Evolutionary conservation across 2,113 vertebrate genomes (phyloP).

Genomic region (Acanthisitta chloris): DNA sequence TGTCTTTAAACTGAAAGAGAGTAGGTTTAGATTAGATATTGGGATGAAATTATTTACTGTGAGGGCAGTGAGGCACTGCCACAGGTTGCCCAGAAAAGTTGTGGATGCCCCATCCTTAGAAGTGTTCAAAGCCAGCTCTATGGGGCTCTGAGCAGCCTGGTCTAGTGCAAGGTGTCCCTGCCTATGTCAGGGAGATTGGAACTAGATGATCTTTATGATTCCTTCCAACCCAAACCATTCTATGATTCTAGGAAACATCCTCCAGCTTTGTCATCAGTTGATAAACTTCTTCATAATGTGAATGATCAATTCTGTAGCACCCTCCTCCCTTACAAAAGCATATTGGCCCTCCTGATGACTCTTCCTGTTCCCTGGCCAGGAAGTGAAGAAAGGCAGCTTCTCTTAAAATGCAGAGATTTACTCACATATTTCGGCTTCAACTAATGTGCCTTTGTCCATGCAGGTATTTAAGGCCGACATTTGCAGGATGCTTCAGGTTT

Average conservation of each 20-base stretch:
- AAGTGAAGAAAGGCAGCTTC: neutral
- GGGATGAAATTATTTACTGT: neutral
- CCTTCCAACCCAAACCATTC: neutral
- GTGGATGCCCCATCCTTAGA: neutral
- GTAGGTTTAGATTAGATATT: too few species aligned
- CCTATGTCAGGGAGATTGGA: fast-evolving
- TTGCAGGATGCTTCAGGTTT: neutral
- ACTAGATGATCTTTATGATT: fast-evolving
- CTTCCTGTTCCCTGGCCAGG: neutral
- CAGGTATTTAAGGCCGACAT: neutral
- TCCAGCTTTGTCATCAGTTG: neutral
- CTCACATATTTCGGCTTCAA: neutral
- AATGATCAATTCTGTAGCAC: neutral
- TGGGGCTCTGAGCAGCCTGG: neutral
- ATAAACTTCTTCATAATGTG: neutral
- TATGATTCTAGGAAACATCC: neutral
- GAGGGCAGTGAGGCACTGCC: neutral
- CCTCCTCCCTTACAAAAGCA: neutral
- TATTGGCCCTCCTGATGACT: neutral
- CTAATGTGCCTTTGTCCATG: neutral
- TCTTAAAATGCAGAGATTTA: neutral
- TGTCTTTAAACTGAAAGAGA: neutral
- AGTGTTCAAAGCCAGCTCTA: neutral
- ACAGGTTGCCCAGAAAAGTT: neutral
- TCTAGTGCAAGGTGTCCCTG: neutral